These are phyloP conservation scores for Eupeodes luniger DNA, from an alignment of 2,888 invertebrate genomes.

Conservation along the genomic window DNA sequence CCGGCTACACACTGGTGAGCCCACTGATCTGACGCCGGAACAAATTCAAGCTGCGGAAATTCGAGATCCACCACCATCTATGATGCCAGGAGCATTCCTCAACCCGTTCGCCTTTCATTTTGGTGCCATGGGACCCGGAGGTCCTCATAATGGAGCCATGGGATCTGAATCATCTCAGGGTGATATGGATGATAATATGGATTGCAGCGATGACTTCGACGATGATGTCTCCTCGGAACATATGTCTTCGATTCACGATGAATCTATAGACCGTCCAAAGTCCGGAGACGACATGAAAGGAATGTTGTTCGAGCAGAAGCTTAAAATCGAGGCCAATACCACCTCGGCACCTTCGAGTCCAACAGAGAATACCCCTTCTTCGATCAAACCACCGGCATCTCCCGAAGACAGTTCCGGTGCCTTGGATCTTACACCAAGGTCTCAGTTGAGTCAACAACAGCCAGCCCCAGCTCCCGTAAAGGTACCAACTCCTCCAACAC, in stretches of 20 bases:
- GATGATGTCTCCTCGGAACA: slow-evolving; percentile 83
- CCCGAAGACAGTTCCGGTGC: slow-evolving; percentile 84
- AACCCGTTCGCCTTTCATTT: slow-evolving; percentile 84
- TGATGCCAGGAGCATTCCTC: slow-evolving; percentile 84
- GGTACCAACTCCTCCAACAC: slow-evolving; percentile 77
- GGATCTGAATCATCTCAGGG: slow-evolving; percentile 84
- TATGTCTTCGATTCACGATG: slow-evolving; percentile 81
- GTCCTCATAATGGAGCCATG: slow-evolving; percentile 81
- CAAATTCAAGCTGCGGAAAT: slow-evolving; percentile 95
- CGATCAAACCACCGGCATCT: slow-evolving; percentile 82
- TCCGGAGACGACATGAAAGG: slow-evolving; percentile 83
- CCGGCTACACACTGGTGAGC: slow-evolving; percentile 95
- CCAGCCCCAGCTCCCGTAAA: slow-evolving; percentile 55
- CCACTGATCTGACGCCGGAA: slow-evolving; percentile 92
- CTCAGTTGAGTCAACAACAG: slow-evolving; percentile 77
- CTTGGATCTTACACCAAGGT: slow-evolving; percentile 86
- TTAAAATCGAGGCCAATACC: slow-evolving; percentile 81
- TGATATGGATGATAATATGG: slow-evolving; percentile 84
- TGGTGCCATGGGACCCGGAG: slow-evolving; percentile 81
- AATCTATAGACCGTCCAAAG: slow-evolving; percentile 80
- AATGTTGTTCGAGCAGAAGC: slow-evolving; percentile 82
- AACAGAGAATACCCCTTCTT: slow-evolving; percentile 76
- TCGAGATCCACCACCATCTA: slow-evolving; percentile 89
- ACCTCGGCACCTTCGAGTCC: slow-evolving; percentile 82
- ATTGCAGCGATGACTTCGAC: slow-evolving; percentile 83